Percentiles rank a stretch among this genome's conserved stretches.
These are phyloP conservation scores for Gnathonemus longibarbis DNA, from an alignment of 2,113 vertebrate species.

Conservation along the genomic window DNA sequence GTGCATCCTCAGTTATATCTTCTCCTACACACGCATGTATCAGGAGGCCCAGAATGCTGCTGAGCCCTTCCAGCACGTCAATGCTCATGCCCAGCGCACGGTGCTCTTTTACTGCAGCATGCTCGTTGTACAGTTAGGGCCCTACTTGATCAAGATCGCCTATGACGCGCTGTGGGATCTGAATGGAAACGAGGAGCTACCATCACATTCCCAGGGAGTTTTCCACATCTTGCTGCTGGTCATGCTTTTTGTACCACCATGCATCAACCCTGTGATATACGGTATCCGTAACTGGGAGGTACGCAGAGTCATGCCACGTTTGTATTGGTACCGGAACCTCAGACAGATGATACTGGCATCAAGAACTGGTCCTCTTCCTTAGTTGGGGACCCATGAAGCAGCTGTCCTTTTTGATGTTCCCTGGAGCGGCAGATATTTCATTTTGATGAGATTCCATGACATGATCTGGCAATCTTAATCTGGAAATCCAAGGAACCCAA, in stretches of 20 bases:
- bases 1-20: slow-evolving; percentile 37
- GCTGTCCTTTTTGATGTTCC: neutral
- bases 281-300: slow-evolving; percentile 42
- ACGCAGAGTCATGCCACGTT: slow-evolving; percentile 11
- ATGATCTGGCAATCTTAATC: neutral
- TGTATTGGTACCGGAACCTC: slow-evolving; percentile 4
- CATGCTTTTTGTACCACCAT: slow-evolving; percentile 41
- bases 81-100: slow-evolving; percentile 42
- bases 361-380: neutral
- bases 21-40: slow-evolving; percentile 48
- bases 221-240: slow-evolving; percentile 43
- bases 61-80: slow-evolving; percentile 44
- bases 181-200: slow-evolving; percentile 8
- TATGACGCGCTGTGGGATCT: slow-evolving; percentile 46
- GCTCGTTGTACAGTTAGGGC: slow-evolving; percentile 50
- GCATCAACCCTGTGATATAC: slow-evolving; percentile 52
- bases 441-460: neutral
- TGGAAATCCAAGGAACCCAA: neutral
- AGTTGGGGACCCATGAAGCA: neutral
- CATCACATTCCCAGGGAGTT: slow-evolving; percentile 3
- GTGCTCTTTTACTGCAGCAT: slow-evolving; percentile 50
- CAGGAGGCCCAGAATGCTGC: slow-evolving; percentile 39
- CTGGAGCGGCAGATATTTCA: neutral
- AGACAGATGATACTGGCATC: neutral
- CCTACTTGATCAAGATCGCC: slow-evolving; percentile 36